Evolutionary conservation across 2,888 invertebrate genomes (phyloP), one percentile per base, ranked within the genome.

Genomic region (Tortricodes alternella): DNA sequence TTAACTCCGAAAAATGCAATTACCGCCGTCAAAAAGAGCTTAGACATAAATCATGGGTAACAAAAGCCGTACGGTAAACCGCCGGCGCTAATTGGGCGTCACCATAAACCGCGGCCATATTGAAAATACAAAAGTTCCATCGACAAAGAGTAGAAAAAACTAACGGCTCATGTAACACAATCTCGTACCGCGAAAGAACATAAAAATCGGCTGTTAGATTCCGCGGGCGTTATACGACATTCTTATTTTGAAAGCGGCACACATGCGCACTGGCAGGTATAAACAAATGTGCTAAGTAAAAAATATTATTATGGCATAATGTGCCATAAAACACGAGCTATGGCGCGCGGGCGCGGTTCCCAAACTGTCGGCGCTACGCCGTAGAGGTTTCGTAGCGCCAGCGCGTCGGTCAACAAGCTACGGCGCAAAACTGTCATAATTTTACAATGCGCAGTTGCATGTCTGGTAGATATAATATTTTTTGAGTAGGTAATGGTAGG

Each of bases 291-390:
- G 89, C 87, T 88, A 89, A 89, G 89, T 89, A 88, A 89, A 89
- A 89, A 88, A 88, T 89, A 89, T 87, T 86, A 89, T 88, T 88
- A 85, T 83, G 80, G 77, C 77, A 83, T 89, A 86, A 87, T 88
- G 81, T 73, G 83, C 85, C 84, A 87, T 90, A 89, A 89, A 89
- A 89, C 85, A 87, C 84, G 72, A 76, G 74, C 71, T 76, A 73
- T 71, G 73, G 72, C 62, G 68, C 74, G 74, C 71, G 68, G 67
- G 60, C 46, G 39, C 44, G 66, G 62, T 79, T 82, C 85, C 75
- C 86, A 89, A 89, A 82, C 70, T 77, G 56, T 58, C 61, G 65
- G 48, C 23, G 63, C 69, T 68, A 58, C 62, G 60, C 58, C 29
- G 39, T 29, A 41, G 39, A 18, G 38, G 24, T n/a, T 3, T 21